Base-by-base conservation (phyloP, 1,140 invertebrate genomes). In the Micrasema longulum region DNA sequence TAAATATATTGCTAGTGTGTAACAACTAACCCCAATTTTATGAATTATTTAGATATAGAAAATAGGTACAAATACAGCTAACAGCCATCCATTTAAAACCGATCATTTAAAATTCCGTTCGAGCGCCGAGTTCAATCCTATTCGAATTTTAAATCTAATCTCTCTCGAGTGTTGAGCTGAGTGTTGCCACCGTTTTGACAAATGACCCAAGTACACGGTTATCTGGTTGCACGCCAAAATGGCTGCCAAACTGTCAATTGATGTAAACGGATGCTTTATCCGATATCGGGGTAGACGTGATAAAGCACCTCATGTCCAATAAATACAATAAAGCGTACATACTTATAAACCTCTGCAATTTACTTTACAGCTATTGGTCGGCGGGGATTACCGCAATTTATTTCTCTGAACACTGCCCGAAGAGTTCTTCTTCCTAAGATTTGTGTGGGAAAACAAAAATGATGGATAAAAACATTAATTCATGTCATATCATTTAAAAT, bases 231-330 rank as follows among this genome's bases (percentile, higher is more conserved):
- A 31, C 6, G 53, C 53, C 53, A 57, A 57, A 16, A 57, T 38
- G 53, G n/a, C 26, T 35, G 53, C 53, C 53, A 57, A 57, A 1
- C 53, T 57, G 53, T 57, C 53, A 57, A 36, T 57, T 57, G 20
- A 16, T 12, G 43, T 14, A 31, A 16, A 57, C n/a, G n/a, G n/a
- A n/a, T n/a, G n/a, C n/a, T n/a, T n/a, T n/a, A n/a, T n/a, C n/a
- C n/a, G n/a, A n/a, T n/a, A n/a, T n/a, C n/a, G n/a, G n/a, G n/a
- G n/a, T n/a, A n/a, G n/a, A n/a, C n/a, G n/a, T n/a, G n/a, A n/a
- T n/a, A n/a, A n/a, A n/a, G n/a, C n/a, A n/a, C n/a, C n/a, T n/a
- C n/a, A n/a, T n/a, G n/a, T n/a, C n/a, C n/a, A n/a, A n/a, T n/a
- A n/a, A n/a, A n/a, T n/a, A n/a, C n/a, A n/a, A n/a, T n/a, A 57